Conservation (phyloP, 1,140 invertebrate species). For the Achroia grisella region DNA sequence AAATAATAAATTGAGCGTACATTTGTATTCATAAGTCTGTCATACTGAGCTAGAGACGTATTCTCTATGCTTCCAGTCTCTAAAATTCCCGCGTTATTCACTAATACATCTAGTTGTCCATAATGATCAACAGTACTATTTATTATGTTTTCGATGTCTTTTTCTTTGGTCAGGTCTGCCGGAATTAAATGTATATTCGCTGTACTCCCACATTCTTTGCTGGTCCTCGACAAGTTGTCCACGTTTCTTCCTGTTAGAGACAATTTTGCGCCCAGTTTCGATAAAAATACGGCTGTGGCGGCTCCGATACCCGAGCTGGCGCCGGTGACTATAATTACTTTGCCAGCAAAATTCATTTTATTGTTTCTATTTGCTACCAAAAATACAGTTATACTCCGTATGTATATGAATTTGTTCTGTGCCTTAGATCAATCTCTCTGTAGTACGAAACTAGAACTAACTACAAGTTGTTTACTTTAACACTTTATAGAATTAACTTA, state of each 20-base stretch:
- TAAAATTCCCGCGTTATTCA: constrained; percentile 93
- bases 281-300: constrained; percentile 84
- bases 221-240: constrained; percentile 55
- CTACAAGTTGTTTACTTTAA: too few relatives aligned
- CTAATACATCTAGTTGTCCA: constrained; percentile 83
- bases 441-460: too few relatives aligned
- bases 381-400: too few relatives aligned
- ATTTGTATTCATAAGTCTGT: constrained; percentile 89
- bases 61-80: constrained; percentile 88
- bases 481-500: too few relatives aligned
- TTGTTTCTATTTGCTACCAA: too few relatives aligned
- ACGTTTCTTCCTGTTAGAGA: constrained; percentile 83
- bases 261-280: constrained; percentile 81
- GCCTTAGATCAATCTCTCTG: too few relatives aligned
- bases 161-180: constrained; percentile 84
- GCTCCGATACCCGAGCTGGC: constrained; percentile 92
- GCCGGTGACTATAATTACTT: constrained; percentile 84
- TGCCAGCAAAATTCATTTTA: constrained; percentile 77
- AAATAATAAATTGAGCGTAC: constrained; percentile 89
- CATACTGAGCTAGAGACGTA: constrained; percentile 87
- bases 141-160: constrained; percentile 82
- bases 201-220: constrained; percentile 51
- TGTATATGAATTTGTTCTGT: too few relatives aligned
- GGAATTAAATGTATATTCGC: constrained; percentile 38
- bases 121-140: constrained; percentile 81